Conservation (phyloP, 2,888 invertebrate species). For the Noctua janthe region DNA sequence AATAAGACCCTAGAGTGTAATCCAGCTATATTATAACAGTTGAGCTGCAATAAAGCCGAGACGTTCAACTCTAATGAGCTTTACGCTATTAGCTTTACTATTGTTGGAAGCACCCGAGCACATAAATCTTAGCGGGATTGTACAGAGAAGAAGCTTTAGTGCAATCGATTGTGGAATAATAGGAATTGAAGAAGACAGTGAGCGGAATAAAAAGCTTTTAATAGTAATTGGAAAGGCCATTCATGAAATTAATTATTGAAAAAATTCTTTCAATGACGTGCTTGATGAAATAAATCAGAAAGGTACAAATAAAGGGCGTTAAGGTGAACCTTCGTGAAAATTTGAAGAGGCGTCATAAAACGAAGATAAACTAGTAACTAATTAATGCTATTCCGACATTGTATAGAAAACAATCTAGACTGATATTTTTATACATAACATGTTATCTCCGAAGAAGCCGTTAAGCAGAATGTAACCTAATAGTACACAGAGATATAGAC, state of each 20-base stretch:
- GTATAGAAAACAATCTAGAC: neutral
- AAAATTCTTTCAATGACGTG: neutral
- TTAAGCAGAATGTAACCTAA: neutral
- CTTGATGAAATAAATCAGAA: neutral
- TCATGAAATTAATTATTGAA: constrained; percentile 8
- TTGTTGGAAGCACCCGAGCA: constrained; percentile 20
- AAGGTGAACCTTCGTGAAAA: neutral
- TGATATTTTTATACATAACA: neutral
- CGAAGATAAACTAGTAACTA: neutral
- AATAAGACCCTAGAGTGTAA: constrained; percentile 19
- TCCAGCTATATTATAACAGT: constrained; percentile 41
- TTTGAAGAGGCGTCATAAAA: neutral
- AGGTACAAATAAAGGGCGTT: neutral
- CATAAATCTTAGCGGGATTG: constrained; percentile 13
- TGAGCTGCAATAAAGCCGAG: constrained; percentile 26
- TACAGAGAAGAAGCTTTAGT: constrained; percentile 1
- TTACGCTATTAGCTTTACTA: constrained; percentile 18
- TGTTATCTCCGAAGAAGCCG: neutral
- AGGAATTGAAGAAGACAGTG: constrained; percentile 4
- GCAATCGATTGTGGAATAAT: constrained; percentile 1
- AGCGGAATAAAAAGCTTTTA: neutral
- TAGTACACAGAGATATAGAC: too few relatives aligned
- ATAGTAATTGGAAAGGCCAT: neutral
- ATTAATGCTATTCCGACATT: neutral
- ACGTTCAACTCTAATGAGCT: constrained; percentile 31